Percentiles rank a stretch among this genome's conserved stretches.
phyloP scores from a whole-genome alignment of 2,113 vertebrate species.

The Pleuronectes platessa region DNA sequence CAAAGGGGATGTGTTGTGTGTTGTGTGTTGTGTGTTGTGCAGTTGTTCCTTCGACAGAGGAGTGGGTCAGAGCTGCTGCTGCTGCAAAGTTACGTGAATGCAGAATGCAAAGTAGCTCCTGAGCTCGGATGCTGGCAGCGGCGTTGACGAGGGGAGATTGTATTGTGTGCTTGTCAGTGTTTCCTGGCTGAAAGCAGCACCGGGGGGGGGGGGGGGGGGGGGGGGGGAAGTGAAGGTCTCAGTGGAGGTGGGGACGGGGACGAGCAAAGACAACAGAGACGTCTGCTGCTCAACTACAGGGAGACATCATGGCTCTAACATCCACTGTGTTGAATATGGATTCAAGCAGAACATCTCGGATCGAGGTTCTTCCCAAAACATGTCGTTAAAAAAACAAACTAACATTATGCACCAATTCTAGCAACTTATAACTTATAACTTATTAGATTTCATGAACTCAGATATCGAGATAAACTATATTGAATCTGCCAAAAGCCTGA shows the following conservation, averaged over 20 bases:
- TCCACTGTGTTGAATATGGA: background rate
- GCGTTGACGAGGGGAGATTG: slow-evolving; percentile 25
- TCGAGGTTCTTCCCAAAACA: too few relatives aligned
- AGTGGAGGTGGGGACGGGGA: slow-evolving; percentile 15
- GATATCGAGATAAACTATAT: too few relatives aligned
- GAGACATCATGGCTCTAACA: too few relatives aligned
- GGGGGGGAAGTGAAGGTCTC: slow-evolving; percentile 19
- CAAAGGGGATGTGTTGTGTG: slow-evolving; percentile 17
- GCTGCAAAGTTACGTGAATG: slow-evolving; percentile 44
- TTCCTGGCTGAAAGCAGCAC: background rate
- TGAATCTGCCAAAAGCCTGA: too few relatives aligned
- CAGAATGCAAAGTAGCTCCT: slow-evolving; percentile 47
- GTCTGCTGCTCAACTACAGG: background rate
- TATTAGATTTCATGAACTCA: too few relatives aligned
- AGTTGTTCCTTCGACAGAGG: slow-evolving; percentile 40
- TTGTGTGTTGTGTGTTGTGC: slow-evolving; percentile 1
- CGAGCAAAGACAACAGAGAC: background rate
- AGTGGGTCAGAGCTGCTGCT: slow-evolving; percentile 22
- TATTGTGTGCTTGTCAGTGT: slow-evolving; percentile 12
- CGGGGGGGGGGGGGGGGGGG: background rate
- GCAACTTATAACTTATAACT: too few relatives aligned
- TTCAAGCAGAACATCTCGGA: too few relatives aligned
- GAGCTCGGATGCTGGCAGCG: slow-evolving; percentile 39
- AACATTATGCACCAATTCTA: too few relatives aligned
- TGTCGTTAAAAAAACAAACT: too few relatives aligned